Evolutionary conservation across 2,113 vertebrate species (phyloP).

Genomic region (Eira barbara): DNA sequence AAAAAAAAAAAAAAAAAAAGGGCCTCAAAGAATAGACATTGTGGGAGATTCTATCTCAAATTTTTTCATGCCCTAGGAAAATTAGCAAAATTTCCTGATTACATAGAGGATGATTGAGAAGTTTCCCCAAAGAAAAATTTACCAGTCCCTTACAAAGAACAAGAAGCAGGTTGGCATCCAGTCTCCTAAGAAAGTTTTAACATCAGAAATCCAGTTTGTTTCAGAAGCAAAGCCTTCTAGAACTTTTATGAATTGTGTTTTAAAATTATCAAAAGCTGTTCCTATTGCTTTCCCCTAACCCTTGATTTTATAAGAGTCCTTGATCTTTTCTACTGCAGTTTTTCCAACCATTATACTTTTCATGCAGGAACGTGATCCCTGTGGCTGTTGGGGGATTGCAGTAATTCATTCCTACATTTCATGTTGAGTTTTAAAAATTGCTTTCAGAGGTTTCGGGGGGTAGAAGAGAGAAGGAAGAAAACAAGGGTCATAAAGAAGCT

Average conservation of each 20-base stretch:
- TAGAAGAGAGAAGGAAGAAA: neutral
- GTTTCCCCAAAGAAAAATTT: neutral
- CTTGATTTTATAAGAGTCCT: neutral
- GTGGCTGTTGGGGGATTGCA: neutral
- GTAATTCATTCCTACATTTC: constrained; percentile 47
- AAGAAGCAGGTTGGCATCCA: neutral
- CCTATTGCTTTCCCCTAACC: neutral
- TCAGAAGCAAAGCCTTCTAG: constrained; percentile 1
- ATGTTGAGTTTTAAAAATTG: constrained; percentile 53
- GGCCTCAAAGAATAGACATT: neutral
- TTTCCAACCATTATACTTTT: neutral
- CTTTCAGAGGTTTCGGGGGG: constrained; percentile 11
- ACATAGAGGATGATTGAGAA: neutral
- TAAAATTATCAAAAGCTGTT: neutral
- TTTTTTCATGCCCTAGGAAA: neutral
- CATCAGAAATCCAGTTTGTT: neutral
- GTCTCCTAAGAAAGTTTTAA: neutral
- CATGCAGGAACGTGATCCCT: constrained; percentile 3
- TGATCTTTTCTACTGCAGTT: constrained; percentile 9
- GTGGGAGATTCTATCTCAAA: neutral
- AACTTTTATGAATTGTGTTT: neutral
- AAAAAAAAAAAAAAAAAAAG: neutral
- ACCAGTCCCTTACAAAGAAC: neutral
- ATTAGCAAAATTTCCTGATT: neutral
- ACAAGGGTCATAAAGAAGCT: neutral